Base-by-base conservation (phyloP, 1,140 invertebrate species). In the Eueides isabella region DNA sequence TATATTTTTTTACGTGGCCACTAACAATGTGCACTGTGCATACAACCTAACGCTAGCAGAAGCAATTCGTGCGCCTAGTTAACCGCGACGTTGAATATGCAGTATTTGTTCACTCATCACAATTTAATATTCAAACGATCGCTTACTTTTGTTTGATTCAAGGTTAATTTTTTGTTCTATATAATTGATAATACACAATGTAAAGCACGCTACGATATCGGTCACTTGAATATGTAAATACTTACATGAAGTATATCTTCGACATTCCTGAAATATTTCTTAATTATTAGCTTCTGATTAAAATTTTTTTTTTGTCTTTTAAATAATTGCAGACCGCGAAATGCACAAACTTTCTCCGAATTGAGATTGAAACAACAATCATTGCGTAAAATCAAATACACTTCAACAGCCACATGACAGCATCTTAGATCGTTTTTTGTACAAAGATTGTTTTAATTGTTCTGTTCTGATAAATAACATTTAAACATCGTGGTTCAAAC, bases 81-180 rank as follows among this genome's bases (percentile, higher is more conserved):
- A 85, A 86, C 85, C 88, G 85, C 62, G 82, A 82, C 89, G 88
- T 85, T 89, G 80, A 85, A 89, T 89, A 89, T 91, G 87, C 85
- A 91, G 80, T 77, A 80, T 80, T 80, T 87, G 81, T 84, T 83
- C 81, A 85, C 80, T 85, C 82, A 81, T 85, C 77, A 82, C 80
- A 48, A 77, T 80, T 81, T 83, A 83, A 82, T 84, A 87, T 89
- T 85, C 83, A 90, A 89, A 85, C 85, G 82, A 81, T 84, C 84
- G 83, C 81, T 88, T 80, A 84, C 84, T 85, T 77, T 83, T 78
- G 74, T 79, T 80, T 78, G 79, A 86, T 85, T 86, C 86, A 89
- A 89, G 86, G 87, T 86, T 91, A 82, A 80, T 84, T 89, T 89
- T 89, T 88, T 89, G 69, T 78, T 71, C 55, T 67, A 80, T 74